A percentile compares a stretch with the other conserved stretches of the same genome.
These are phyloP conservation scores for Rhinella marina DNA, from an alignment of 2,797 vertebrate species.

Conservation along the genomic window DNA sequence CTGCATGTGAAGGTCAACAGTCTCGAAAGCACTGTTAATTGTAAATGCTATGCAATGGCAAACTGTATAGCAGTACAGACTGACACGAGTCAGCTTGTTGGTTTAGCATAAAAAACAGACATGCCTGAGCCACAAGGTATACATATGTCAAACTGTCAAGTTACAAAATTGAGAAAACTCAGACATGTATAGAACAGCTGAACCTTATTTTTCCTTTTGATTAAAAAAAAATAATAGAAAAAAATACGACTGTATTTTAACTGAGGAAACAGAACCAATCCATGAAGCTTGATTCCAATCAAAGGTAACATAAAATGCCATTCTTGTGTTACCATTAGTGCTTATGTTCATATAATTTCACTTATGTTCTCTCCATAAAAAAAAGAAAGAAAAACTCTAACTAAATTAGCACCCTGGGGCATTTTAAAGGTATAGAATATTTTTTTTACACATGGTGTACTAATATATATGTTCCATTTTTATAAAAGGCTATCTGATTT, in stretches of 20 bases:
- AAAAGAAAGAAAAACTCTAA: slow-evolving; percentile 61
- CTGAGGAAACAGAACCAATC: slow-evolving; percentile 69
- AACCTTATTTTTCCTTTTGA: slow-evolving; percentile 70
- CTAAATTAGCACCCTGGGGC: slow-evolving; percentile 63
- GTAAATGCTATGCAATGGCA: slow-evolving; percentile 54
- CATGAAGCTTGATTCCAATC: slow-evolving; percentile 70
- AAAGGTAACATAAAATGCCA: slow-evolving; percentile 66
- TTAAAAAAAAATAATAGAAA: slow-evolving; percentile 46
- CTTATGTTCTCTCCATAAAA: slow-evolving; percentile 69
- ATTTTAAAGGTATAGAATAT: slow-evolving; percentile 52
- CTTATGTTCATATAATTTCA: slow-evolving; percentile 61
- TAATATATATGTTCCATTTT: slow-evolving; percentile 56
- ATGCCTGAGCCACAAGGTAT: slow-evolving; percentile 79
- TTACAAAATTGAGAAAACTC: slow-evolving; percentile 75
- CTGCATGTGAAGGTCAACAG: slow-evolving; percentile 72
- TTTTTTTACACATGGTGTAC: slow-evolving; percentile 58
- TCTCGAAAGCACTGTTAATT: slow-evolving; percentile 74
- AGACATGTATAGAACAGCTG: slow-evolving; percentile 74
- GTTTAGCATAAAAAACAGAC: slow-evolving; percentile 82
- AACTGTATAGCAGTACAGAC: slow-evolving; percentile 67
- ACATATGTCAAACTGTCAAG: slow-evolving; percentile 79
- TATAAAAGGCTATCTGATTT: slow-evolving; percentile 59
- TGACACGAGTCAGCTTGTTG: slow-evolving; percentile 75
- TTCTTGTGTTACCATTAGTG: slow-evolving; percentile 68
- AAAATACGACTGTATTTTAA: slow-evolving; percentile 68